Evolutionary conservation across 2,888 invertebrate species (phyloP).

Genomic region (Mesorhabditis spiculigera): DNA sequence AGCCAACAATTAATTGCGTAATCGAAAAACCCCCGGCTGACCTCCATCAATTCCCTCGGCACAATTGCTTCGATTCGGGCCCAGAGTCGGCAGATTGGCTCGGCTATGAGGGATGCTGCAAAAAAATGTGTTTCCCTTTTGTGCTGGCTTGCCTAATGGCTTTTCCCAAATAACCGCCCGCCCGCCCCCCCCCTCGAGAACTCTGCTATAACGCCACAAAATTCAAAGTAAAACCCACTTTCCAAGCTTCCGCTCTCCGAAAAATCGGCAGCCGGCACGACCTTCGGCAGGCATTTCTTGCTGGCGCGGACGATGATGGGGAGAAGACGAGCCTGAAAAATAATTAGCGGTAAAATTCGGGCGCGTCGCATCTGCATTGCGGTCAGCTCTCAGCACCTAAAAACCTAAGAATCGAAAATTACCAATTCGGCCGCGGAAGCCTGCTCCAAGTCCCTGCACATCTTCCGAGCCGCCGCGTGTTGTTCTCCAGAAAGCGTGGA

Average conservation of each 20-base stretch:
- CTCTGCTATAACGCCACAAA: too few relatives aligned
- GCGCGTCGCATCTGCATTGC: too few relatives aligned
- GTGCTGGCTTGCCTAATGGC: too few relatives aligned
- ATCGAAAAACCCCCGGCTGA: neutral
- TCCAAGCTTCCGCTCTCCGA: too few relatives aligned
- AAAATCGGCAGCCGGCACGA: too few relatives aligned
- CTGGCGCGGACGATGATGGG: neutral
- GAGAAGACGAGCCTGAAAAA: neutral
- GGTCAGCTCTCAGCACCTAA: too few relatives aligned
- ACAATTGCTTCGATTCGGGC: neutral
- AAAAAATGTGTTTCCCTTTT: too few relatives aligned
- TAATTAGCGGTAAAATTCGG: neutral
- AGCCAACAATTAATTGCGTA: neutral
- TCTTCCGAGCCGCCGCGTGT: neutral
- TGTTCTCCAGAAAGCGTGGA: neutral
- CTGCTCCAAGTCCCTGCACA: neutral
- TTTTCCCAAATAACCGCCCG: too few relatives aligned
- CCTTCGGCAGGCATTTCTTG: neutral
- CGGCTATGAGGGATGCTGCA: too few relatives aligned
- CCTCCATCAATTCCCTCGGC: neutral
- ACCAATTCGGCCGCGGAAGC: neutral
- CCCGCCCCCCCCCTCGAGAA: too few relatives aligned
- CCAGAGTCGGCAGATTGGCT: neutral
- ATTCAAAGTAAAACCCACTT: too few relatives aligned
- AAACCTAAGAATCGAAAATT: neutral